Base-by-base conservation (phyloP, 1,140 invertebrate genomes). In the Zaprionus davidi region DNA sequence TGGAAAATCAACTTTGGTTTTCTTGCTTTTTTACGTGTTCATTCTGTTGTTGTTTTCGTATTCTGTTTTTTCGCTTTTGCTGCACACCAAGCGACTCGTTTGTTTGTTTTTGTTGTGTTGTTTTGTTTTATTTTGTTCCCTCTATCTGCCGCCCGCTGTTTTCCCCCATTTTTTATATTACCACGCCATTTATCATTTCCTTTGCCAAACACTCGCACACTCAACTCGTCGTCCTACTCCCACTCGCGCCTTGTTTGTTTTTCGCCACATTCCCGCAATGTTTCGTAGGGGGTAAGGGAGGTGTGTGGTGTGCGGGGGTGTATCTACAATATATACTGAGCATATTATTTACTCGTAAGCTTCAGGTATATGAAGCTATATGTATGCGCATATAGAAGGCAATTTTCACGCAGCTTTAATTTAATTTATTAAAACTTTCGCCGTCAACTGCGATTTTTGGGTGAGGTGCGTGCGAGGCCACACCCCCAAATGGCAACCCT, bases 161-260 rank as follows among this genome's bases (percentile, higher is more conserved):
- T 88, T 90, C 64, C 76, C 62, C 81, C 85, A 90, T 90, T 90
- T 82, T 90, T 90, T 90, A 90, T 90, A 90, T 90, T 90, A 90
- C 86, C 85, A 90, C 85, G 86, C 86, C 86, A 90, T 90, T 90
- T 90, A 90, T 90, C 85, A 90, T 90, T 90, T 90, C 85, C 81
- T 71, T 70, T 81, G 81, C 78, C 84, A 87, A 88, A 87, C 64
- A 86, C 82, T 76, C 71, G 69, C 71, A 78, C 68, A 60, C 49
- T 46, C 24, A 62, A 34, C 31, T 58, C 31, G 17, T 9, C 28
- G 11, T 58, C 31, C 38, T n/a, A n/a, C 38, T 31, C 20, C 20
- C 59, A 11, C 31, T 38, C 17, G 20, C 34, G 1, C 12, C 49
- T 67, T 53, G 56, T 68, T 68, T 60, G 59, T 59, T 57, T 65